Conservation (phyloP, 2,797 vertebrate genomes). For the Bucorvus abyssinicus region DNA sequence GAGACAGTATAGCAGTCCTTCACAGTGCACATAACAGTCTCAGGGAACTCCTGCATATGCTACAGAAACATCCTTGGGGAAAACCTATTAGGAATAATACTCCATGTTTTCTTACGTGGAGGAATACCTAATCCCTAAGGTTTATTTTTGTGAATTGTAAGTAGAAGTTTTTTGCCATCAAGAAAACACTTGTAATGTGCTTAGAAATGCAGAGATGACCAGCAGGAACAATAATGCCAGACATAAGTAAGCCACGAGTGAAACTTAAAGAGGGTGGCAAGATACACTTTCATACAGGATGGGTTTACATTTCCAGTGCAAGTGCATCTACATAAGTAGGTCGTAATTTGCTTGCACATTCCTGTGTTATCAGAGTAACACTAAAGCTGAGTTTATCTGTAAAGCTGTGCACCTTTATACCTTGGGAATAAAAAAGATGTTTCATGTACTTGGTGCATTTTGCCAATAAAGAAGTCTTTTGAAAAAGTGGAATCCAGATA, state of each 20-base stretch:
- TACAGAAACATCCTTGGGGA: neutral
- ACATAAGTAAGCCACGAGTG: neutral
- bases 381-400: neutral
- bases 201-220: neutral
- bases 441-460: neutral
- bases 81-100: neutral
- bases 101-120: neutral
- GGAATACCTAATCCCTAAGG: neutral
- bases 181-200: neutral
- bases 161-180: neutral
- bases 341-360: neutral
- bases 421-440: neutral
- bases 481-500: neutral
- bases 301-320: neutral
- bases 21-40: neutral
- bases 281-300: neutral
- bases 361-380: neutral
- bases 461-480: neutral
- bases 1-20: neutral
- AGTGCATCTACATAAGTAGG: neutral
- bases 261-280: neutral
- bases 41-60: neutral
- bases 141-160: neutral
- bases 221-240: neutral
- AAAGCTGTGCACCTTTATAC: neutral